phyloP scores from a whole-genome alignment of 2,888 invertebrate genomes.

The Sarcophaga rosellei region DNA sequence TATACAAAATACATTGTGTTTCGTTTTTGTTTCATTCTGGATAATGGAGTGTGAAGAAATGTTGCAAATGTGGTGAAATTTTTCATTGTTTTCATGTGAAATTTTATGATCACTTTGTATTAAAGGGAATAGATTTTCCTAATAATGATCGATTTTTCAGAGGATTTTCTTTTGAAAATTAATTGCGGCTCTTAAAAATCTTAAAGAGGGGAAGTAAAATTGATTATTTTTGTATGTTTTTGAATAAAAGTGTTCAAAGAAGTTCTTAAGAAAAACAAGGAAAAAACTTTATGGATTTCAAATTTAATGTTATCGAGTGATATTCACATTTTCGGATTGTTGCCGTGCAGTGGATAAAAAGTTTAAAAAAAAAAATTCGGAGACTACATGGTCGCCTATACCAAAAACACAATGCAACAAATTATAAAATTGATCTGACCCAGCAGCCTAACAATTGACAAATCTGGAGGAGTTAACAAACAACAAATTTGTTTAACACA shows the following conservation, averaged over 20 bases:
- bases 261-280: neutral
- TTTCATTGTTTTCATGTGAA: neutral
- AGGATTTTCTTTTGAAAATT: neutral
- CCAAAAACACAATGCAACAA: no score
- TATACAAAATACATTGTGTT: constrained; percentile 6
- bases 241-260: neutral
- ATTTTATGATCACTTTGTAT: neutral
- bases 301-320: no score
- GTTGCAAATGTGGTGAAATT: constrained; percentile 25
- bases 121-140: neutral
- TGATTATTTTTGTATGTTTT: neutral
- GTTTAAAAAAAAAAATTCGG: no score
- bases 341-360: no score
- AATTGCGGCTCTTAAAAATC: neutral
- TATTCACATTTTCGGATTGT: no score
- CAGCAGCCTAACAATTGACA: no score
- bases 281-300: neutral
- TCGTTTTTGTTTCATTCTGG: neutral
- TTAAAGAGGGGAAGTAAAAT: neutral
- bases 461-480: no score
- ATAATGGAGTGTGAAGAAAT: constrained; percentile 50
- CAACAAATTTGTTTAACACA: no score
- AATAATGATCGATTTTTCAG: neutral
- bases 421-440: no score
- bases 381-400: no score